Percentiles rank a stretch among this genome's conserved stretches.
phyloP scores from a whole-genome alignment of 1,140 invertebrate species.

The Atta colombica region DNA sequence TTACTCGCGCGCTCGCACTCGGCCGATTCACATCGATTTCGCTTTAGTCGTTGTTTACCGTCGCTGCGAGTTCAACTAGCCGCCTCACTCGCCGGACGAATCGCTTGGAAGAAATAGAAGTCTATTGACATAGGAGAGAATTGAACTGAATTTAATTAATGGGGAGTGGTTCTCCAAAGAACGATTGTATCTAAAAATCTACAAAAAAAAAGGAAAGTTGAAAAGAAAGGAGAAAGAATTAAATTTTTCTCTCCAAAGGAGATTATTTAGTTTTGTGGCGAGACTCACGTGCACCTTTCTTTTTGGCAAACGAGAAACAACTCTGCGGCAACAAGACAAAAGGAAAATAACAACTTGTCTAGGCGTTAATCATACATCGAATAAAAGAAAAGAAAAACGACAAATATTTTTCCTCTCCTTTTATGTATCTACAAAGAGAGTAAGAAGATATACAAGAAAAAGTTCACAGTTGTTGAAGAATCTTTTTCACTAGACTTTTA shows the following conservation, averaged over 20 bases:
- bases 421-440: not conserved
- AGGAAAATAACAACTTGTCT: slow-evolving; percentile 35
- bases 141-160: not conserved
- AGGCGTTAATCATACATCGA: slow-evolving; percentile 23
- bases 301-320: not conserved
- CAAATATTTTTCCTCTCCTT: not conserved
- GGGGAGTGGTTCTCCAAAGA: not conserved
- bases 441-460: not conserved
- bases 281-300: not conserved
- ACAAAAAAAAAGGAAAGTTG: not conserved
- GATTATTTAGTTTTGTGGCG: slow-evolving; percentile 6
- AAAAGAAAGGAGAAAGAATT: not conserved
- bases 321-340: not conserved
- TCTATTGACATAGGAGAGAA: not conserved
- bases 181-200: not conserved
- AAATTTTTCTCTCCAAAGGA: not conserved
- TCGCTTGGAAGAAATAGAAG: not conserved
- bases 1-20: slow-evolving; percentile 30
- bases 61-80: slow-evolving; percentile 32
- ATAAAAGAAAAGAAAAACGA: slow-evolving; percentile 13
- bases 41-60: slow-evolving; percentile 74
- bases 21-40: slow-evolving; percentile 56
- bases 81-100: slow-evolving; percentile 25
- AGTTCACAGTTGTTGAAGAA: not conserved
- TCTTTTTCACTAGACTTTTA: slow-evolving; percentile 30